A percentile compares a stretch with the other conserved stretches of the same genome.
phyloP scores from a whole-genome alignment of 2,113 vertebrate species.

The Scomber colias region DNA sequence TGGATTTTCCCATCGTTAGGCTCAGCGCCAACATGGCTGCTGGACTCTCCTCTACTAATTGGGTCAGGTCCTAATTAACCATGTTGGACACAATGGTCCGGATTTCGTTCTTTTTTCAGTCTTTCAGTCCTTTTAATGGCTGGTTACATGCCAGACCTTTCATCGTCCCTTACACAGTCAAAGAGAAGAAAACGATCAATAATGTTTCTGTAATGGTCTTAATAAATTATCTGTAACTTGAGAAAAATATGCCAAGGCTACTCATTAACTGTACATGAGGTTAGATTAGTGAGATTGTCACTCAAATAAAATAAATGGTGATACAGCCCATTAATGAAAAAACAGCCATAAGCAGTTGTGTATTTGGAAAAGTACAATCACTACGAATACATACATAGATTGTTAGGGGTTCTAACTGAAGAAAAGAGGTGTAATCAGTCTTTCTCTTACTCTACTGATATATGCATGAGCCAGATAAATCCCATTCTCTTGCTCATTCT shows the following conservation, averaged over 20 bases:
- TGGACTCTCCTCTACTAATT: slow-evolving; percentile 79
- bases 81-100: slow-evolving; percentile 58
- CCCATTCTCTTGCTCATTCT: slow-evolving; percentile 62
- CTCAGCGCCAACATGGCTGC: slow-evolving; percentile 78
- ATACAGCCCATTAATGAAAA: not conserved
- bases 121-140: slow-evolving; percentile 51
- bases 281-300: slow-evolving; percentile 39
- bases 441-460: slow-evolving; percentile 52
- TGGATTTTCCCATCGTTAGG: slow-evolving; percentile 84
- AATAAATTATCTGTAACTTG: slow-evolving; percentile 22
- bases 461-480: slow-evolving; percentile 76
- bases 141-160: slow-evolving; percentile 45
- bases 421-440: slow-evolving; percentile 47
- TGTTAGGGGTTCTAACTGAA: slow-evolving; percentile 21
- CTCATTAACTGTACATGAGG: slow-evolving; percentile 24
- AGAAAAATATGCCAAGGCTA: slow-evolving; percentile 2
- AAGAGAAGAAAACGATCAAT: slow-evolving; percentile 7
- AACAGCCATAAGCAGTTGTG: not conserved
- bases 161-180: slow-evolving; percentile 5
- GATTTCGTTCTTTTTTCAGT: slow-evolving; percentile 54
- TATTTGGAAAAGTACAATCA: slow-evolving; percentile 10
- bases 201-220: slow-evolving; percentile 14
- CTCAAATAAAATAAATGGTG: not conserved
- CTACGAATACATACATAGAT: slow-evolving; percentile 6
- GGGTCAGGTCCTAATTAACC: slow-evolving; percentile 80